Evolutionary conservation across 2,888 invertebrate genomes (phyloP), one percentile per base, ranked within the genome.

Genomic region (Penaeus monodon): DNA sequence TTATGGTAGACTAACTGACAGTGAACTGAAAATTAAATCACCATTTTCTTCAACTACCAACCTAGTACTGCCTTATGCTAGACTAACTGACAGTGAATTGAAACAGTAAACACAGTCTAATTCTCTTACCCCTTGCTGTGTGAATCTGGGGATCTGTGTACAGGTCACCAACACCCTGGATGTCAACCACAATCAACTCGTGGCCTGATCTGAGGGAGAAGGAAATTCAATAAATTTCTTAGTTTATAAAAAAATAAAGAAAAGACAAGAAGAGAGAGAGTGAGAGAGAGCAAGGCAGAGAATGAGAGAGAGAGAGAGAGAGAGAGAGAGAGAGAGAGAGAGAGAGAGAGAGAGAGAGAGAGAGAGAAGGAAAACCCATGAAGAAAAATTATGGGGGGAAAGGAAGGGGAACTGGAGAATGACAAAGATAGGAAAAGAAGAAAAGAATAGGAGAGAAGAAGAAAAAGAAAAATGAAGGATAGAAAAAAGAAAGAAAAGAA

Each of bases 91-190:
- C 4, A 57, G 20, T 10, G 17, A 57, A 57, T 6, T 20, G 17
- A 14, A 0, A 17, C 0, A 57, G 3, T 12, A 65, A 17, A 44
- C 17, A 63, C n/a, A 70, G 57, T 2, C 17, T 17, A 12, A 38
- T 4, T 64, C 22, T 92, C 57, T 91, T 91, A 87, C 93, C 94
- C 74, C 92, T 92, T 8, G 92, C 91, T 0, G 94, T 94, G 91
- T 94, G 94, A 82, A 94, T 93, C 91, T 94, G 94, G 3, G 94
- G 94, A 91, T 94, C 94, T 1, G 94, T 94, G 92, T 94, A 94
- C 66, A 94, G 92, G 91, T 94, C 94, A 7, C 93, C 94, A 74
- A 94, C 94, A 27, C 94, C 94, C 91, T 94, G 94, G 85, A 94
- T 93, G 91, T 94, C 94, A 64, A 94, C 94, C 8, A 94, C 93